Conservation (phyloP, 2,888 invertebrate species). For the Loripinus fragilis region DNA sequence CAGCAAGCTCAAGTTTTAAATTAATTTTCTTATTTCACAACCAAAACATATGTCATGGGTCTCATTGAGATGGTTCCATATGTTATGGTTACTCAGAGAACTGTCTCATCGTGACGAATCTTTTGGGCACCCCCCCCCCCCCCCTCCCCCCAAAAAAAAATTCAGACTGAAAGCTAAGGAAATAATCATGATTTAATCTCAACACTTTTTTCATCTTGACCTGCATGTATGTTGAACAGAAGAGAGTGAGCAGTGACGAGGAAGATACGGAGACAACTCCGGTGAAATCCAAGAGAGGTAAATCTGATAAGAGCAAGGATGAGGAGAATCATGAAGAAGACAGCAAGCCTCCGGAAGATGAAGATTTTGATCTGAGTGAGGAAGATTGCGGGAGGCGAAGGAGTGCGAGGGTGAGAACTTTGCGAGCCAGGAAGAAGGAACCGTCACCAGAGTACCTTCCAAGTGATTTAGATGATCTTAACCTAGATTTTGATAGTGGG, state of each 20-base stretch:
- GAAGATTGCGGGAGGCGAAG: conserved; percentile 54
- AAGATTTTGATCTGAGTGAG: conserved; percentile 38
- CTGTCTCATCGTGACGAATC: too few species aligned
- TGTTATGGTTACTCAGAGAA: too few species aligned
- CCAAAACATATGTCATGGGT: too few species aligned
- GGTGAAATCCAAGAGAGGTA: conserved; percentile 13
- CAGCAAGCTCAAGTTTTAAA: too few species aligned
- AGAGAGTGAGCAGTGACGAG: conserved; percentile 65
- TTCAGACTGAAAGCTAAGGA: not conserved
- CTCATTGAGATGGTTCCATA: too few species aligned
- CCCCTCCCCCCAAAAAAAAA: too few species aligned
- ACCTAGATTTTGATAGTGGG: conserved; percentile 48
- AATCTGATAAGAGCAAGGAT: conserved; percentile 17
- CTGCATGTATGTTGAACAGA: conserved; percentile 35
- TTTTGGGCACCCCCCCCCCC: too few species aligned
- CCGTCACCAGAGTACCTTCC: conserved; percentile 57
- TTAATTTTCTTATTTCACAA: too few species aligned
- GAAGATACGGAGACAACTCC: conserved; percentile 27
- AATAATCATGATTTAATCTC: too few species aligned
- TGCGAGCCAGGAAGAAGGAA: conserved; percentile 24
- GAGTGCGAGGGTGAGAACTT: conserved; percentile 58
- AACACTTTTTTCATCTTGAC: too few species aligned
- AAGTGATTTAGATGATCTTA: conserved; percentile 45
- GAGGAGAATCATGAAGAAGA: not conserved
- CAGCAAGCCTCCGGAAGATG: conserved; percentile 16